Evolutionary conservation across 1,140 invertebrate species (phyloP).

Genomic region (Drosophila watanabei): DNA sequence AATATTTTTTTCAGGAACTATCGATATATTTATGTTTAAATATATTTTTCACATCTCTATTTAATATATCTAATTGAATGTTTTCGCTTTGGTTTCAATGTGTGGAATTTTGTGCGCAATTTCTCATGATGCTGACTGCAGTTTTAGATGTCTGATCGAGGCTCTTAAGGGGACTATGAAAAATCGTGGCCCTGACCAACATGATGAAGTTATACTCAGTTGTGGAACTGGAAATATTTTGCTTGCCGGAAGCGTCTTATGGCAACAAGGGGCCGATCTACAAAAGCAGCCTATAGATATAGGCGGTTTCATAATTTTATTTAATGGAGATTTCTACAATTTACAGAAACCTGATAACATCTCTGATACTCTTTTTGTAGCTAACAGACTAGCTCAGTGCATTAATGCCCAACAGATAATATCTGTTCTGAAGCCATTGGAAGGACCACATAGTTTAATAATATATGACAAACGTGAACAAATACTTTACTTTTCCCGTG

Average conservation of each 20-base stretch:
- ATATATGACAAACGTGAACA: slow-evolving; percentile 89
- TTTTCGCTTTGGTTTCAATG: slow-evolving; percentile 21
- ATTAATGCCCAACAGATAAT: slow-evolving; percentile 29
- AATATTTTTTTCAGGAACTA: too few relatives aligned
- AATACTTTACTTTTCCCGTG: slow-evolving; percentile 93
- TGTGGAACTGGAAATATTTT: slow-evolving; percentile 51
- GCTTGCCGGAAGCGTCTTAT: slow-evolving; percentile 88
- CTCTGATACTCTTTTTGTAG: slow-evolving; percentile 59
- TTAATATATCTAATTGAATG: neutral
- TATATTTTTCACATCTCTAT: too few relatives aligned
- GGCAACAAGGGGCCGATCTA: slow-evolving; percentile 89
- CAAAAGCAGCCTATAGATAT: slow-evolving; percentile 88
- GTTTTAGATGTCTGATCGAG: neutral
- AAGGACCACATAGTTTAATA: slow-evolving; percentile 94
- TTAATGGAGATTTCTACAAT: slow-evolving; percentile 94
- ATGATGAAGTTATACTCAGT: slow-evolving; percentile 20
- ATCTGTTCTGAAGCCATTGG: slow-evolving; percentile 83
- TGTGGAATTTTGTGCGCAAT: slow-evolving; percentile 68
- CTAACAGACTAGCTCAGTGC: slow-evolving; percentile 35
- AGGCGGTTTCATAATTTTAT: slow-evolving; percentile 89
- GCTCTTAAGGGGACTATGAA: slow-evolving; percentile 19
- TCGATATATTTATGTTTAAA: too few relatives aligned
- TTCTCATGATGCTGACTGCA: neutral
- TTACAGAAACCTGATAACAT: slow-evolving; percentile 71
- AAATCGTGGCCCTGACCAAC: slow-evolving; percentile 62